These are phyloP conservation scores for Muscicapa comitata DNA, from an alignment of 2,797 vertebrate species.

Conservation along the genomic window DNA sequence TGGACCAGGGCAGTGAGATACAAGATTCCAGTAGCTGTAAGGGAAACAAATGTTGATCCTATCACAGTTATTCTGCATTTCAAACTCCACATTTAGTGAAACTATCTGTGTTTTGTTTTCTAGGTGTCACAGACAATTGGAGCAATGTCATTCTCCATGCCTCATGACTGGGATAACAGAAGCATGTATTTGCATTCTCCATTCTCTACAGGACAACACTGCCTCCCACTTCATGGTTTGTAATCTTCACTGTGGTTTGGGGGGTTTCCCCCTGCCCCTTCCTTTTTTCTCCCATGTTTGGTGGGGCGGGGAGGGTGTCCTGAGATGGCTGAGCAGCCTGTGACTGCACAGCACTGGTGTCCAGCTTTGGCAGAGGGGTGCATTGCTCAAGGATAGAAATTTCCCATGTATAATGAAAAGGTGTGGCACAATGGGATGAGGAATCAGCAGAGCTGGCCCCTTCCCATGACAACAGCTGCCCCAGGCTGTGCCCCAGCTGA, in stretches of 20 bases:
- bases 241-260: background rate
- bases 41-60: background rate
- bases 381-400: background rate
- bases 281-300: accelerated
- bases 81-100: background rate
- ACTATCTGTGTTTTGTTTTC: background rate
- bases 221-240: conserved; percentile 59
- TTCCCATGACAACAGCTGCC: background rate
- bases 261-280: background rate
- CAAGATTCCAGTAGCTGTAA: background rate
- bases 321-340: background rate
- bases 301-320: background rate
- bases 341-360: accelerated
- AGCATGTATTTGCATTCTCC: conserved; percentile 31
- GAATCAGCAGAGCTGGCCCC: background rate
- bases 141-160: conserved; percentile 54
- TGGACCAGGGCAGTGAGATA: background rate
- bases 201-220: conserved; percentile 28
- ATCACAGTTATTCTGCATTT: background rate
- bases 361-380: background rate
- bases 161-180: conserved; percentile 36
- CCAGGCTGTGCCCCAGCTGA: background rate
- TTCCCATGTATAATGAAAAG: background rate
- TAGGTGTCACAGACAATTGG: conserved; percentile 78
- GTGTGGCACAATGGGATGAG: background rate